Conservation (phyloP, 2,888 invertebrate genomes). For the Mesochorus sp. region DNA sequence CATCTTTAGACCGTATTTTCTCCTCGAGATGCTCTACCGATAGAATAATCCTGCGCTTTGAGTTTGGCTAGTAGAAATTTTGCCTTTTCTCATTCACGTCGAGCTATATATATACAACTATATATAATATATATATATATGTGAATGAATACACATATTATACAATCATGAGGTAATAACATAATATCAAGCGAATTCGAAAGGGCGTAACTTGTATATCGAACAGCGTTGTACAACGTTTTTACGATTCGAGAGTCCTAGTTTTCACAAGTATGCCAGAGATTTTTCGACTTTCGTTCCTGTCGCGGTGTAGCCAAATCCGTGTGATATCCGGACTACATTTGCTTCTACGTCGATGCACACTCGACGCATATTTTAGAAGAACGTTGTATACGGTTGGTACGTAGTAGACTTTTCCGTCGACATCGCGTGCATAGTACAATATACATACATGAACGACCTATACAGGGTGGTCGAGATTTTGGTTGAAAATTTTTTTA, state of each 20-base stretch:
- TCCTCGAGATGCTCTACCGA: slow-evolving; percentile 44
- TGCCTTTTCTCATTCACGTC: slow-evolving; percentile 5
- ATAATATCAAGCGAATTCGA: too few species aligned
- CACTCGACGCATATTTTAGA: slow-evolving; percentile 37
- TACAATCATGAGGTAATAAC: slow-evolving; percentile 18
- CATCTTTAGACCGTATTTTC: slow-evolving; percentile 51
- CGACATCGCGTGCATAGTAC: slow-evolving; percentile 46
- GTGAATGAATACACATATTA: slow-evolving; percentile 27
- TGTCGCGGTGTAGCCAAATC: slow-evolving; percentile 22
- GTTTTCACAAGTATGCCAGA: slow-evolving; percentile 1
- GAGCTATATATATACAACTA: slow-evolving; percentile 9
- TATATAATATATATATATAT: neutral
- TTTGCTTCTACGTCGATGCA: slow-evolving; percentile 33
- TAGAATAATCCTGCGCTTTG: slow-evolving; percentile 19
- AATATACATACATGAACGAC: slow-evolving; percentile 20
- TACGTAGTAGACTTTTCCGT: neutral
- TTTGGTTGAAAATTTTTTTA: slow-evolving; percentile 37
- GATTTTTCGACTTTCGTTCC: slow-evolving; percentile 27
- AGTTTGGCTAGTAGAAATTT: slow-evolving; percentile 10
- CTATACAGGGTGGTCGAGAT: slow-evolving; percentile 2
- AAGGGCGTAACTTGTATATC: too few species aligned
- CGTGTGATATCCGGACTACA: slow-evolving; percentile 41
- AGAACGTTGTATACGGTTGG: slow-evolving; percentile 12
- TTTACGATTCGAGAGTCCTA: neutral
- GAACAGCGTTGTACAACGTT: neutral